Evolutionary conservation across 2,113 vertebrate genomes (phyloP).

Genomic region (Protomyctophum bolini): DNA sequence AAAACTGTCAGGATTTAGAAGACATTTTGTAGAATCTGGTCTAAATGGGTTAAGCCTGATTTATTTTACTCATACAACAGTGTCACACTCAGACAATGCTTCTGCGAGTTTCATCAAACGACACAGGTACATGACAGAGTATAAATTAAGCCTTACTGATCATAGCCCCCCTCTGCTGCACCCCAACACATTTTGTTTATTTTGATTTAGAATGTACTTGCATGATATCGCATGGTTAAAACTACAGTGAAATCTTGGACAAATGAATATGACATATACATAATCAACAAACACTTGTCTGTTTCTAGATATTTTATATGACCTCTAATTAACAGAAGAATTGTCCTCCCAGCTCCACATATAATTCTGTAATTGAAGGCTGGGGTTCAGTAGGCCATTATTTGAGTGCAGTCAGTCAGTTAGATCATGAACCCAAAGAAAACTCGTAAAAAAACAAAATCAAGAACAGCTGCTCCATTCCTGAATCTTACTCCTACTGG

Average conservation of each 20-base stretch:
- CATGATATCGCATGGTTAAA: conserved; percentile 73
- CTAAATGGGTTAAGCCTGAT: too few species aligned
- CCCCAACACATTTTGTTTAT: conserved; percentile 38
- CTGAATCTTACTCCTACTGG: too few species aligned
- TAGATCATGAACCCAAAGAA: not conserved
- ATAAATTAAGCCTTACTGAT: conserved; percentile 16
- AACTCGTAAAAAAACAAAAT: conserved; percentile 18
- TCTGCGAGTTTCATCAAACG: too few species aligned
- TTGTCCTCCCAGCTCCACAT: conserved; percentile 32
- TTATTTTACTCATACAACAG: too few species aligned
- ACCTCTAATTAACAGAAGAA: conserved; percentile 42
- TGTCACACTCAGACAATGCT: too few species aligned
- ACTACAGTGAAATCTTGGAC: conserved; percentile 63
- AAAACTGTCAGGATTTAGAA: too few species aligned
- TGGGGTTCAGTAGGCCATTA: conserved; percentile 25
- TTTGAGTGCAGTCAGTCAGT: conserved; percentile 19
- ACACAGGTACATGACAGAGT: too few species aligned
- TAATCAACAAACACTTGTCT: conserved; percentile 51
- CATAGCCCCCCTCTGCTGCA: conserved; percentile 20
- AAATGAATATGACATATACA: conserved; percentile 65
- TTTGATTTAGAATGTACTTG: conserved; percentile 37
- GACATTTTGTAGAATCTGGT: too few species aligned
- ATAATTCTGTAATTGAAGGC: conserved; percentile 21
- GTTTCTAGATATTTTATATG: conserved; percentile 41
- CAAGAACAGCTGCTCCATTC: too few species aligned